Evolutionary conservation across 1,140 invertebrate species (phyloP).

Genomic region (Drosophila kurseongensis): DNA sequence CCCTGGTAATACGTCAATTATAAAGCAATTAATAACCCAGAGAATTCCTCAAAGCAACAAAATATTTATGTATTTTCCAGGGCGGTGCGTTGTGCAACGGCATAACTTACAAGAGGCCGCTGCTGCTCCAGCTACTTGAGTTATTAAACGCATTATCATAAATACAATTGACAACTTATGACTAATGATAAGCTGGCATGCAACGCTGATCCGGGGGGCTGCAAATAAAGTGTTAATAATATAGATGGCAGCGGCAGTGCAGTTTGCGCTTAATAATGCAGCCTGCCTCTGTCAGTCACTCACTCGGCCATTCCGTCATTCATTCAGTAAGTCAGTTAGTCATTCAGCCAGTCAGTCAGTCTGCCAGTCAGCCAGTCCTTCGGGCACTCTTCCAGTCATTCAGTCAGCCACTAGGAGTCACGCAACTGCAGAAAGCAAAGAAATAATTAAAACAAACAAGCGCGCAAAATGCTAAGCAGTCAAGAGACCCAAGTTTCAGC

Average conservation of each 20-base stretch:
- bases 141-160: conserved; percentile 83
- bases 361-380: conserved; percentile 3
- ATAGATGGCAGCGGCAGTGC: conserved; percentile 75
- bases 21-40: conserved; percentile 52
- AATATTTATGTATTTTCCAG: conserved; percentile 34
- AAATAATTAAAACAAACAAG: conserved; percentile 83
- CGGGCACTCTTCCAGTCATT: not conserved
- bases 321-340: conserved; percentile 32
- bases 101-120: conserved; percentile 41
- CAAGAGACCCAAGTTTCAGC: conserved; percentile 36
- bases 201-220: conserved; percentile 47
- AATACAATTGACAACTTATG: conserved; percentile 83
- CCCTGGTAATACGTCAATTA: conserved; percentile 40
- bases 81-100: conserved; percentile 44
- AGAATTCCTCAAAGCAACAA: conserved; percentile 35
- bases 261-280: conserved; percentile 82
- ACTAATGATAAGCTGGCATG: conserved; percentile 82
- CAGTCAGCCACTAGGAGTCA: conserved; percentile 62
- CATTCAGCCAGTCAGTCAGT: conserved; percentile 14
- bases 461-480: conserved; percentile 81
- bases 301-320: conserved; percentile 23
- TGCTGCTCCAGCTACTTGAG: conserved; percentile 68
- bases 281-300: conserved; percentile 56
- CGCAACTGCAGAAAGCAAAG: conserved; percentile 79
- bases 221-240: conserved; percentile 83